Evolutionary conservation across 2,888 invertebrate genomes (phyloP), one percentile per base, ranked within the genome.

Genomic region (Pachydiplax longipennis): DNA sequence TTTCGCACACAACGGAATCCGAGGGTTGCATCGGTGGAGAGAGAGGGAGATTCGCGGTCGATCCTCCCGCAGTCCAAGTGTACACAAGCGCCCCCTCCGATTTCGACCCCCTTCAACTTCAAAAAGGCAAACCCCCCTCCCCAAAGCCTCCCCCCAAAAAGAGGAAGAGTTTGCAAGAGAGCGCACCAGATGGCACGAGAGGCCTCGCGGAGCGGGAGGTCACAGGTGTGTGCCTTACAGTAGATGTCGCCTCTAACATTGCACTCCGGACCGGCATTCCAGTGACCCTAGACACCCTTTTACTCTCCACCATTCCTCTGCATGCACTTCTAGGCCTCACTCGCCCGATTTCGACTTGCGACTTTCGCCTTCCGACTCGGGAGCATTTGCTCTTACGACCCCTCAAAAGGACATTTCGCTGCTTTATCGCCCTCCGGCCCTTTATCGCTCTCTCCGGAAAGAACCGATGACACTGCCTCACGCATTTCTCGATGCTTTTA

Each of bases 101-200:
- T 53, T 53, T 53, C 53, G 53, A 73, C 73, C 73, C 73, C 73
- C 73, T 73, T 73, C 25, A 6, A 73, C 83, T 31, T 58, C 58
- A 53, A 58, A 35, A 58, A 15, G 22, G 22, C 58, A 58, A n/a
- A 58, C 10, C 58, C 81, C 22, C 53, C 58, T 35, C 58, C 48
- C 48, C 44, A 25, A 58, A 37, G 35, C 73, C 31, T 8, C 37
- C n/a, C 37, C 53, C 87, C 58, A 37, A 65, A 61, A 87, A 87
- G 22, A 87, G 61, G 37, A 87, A 35, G 87, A 65, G 87, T 61
- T 87, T 61, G 22, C 22, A 22, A 61, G 40, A 22, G 10, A 87
- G 37, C 61, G 8, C 87, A 65, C 87, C 61, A 87, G 87, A 87
- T 87, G 87, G 87, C 61, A 61, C 87, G 61, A 87, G 61, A 40